A percentile compares a stretch with the other conserved stretches of the same genome.
Conservation (phyloP, 2,113 vertebrate genomes). For the Corythoichthys haematopterus region DNA sequence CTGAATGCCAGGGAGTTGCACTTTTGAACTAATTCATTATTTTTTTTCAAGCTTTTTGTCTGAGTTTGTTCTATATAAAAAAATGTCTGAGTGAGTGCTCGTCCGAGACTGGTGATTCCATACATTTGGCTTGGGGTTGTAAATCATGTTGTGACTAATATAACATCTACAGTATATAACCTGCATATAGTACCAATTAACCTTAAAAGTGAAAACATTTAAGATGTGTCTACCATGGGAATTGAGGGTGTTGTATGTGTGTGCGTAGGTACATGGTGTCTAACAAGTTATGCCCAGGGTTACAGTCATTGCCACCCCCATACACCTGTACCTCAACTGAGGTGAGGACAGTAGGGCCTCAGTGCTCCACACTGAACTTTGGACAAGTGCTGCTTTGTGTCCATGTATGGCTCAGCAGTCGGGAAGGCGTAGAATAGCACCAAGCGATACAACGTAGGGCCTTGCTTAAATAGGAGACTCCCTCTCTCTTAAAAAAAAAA, state of each 20-base stretch:
- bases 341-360: constrained; percentile 56
- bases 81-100: too few relatives aligned
- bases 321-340: constrained; percentile 14
- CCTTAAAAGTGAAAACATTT: too few relatives aligned
- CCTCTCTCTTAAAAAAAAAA: constrained; percentile 35
- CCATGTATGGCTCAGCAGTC: not conserved
- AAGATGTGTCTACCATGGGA: not conserved
- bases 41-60: too few relatives aligned
- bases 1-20: too few relatives aligned
- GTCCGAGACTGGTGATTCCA: too few relatives aligned
- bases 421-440: constrained; percentile 10
- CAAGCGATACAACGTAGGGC: constrained; percentile 13
- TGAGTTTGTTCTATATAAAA: too few relatives aligned
- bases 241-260: not conserved
- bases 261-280: constrained; percentile 8
- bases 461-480: constrained; percentile 25
- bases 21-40: too few relatives aligned
- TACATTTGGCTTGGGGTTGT: too few relatives aligned
- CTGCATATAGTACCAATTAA: too few relatives aligned
- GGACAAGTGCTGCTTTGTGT: constrained; percentile 58
- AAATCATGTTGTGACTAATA: too few relatives aligned
- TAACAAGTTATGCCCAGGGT: constrained; percentile 17
- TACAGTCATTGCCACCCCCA: constrained; percentile 11
- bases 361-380: constrained; percentile 42
- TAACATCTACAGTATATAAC: too few relatives aligned